Evolutionary conservation across 2,797 vertebrate genomes (phyloP).

Genomic region (Masticophis lateralis): DNA sequence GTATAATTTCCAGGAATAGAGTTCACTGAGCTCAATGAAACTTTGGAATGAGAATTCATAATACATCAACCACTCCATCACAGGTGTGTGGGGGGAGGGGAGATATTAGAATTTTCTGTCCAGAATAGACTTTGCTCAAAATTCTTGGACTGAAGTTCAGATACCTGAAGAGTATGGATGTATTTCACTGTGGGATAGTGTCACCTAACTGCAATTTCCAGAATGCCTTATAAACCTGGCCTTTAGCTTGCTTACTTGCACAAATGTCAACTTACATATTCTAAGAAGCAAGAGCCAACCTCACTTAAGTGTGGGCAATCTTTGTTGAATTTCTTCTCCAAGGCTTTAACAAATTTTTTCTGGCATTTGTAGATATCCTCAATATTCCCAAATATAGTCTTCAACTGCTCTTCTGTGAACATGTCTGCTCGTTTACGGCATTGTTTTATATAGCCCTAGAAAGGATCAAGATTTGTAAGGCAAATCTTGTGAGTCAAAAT

Average conservation of each 20-base stretch:
- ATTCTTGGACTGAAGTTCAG: background rate
- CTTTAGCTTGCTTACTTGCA: background rate
- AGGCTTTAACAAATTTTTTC: slow-evolving; percentile 86
- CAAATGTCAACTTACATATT: slow-evolving; percentile 80
- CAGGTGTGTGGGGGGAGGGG: background rate
- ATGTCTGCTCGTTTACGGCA: slow-evolving; percentile 92
- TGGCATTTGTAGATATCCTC: slow-evolving; percentile 95
- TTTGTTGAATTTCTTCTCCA: slow-evolving; percentile 91
- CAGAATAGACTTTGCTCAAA: background rate
- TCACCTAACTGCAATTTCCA: background rate
- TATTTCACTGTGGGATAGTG: background rate
- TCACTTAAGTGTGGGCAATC: slow-evolving; percentile 93
- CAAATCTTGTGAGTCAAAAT: background rate
- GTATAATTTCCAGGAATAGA: background rate
- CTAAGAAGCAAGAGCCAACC: slow-evolving; percentile 92
- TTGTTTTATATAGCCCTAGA: slow-evolving; percentile 92
- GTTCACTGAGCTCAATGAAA: background rate
- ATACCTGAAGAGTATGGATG: background rate
- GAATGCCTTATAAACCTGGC: background rate
- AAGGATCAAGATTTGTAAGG: background rate
- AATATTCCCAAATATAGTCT: slow-evolving; percentile 93
- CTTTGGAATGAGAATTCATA: background rate
- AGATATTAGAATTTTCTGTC: background rate
- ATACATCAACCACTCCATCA: background rate
- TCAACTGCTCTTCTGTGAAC: slow-evolving; percentile 93